Evolutionary conservation across 2,113 vertebrate genomes (phyloP).

Genomic region (Nycticryphes semicollaris): DNA sequence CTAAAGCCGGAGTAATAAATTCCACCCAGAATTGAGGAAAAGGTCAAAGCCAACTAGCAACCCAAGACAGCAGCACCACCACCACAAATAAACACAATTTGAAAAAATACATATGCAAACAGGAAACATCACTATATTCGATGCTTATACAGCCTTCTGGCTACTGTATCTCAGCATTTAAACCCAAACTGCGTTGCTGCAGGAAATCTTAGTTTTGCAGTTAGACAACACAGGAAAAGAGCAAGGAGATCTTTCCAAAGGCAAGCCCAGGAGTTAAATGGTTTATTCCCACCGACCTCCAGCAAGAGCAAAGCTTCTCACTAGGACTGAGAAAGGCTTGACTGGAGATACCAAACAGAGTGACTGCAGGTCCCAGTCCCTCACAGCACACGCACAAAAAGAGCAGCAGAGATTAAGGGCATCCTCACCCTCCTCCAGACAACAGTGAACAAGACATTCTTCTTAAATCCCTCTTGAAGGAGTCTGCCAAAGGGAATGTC

Average conservation of each 20-base stretch:
- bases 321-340: not conserved
- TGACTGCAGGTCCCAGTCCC: not conserved
- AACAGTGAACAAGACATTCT: not conserved
- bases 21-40: not conserved
- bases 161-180: not conserved
- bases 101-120: not conserved
- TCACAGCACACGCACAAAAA: not conserved
- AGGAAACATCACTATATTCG: not conserved
- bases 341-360: not conserved
- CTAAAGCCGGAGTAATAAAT: not conserved
- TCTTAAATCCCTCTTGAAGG: not conserved
- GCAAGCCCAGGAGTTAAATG: not conserved
- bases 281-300: not conserved
- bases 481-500: not conserved
- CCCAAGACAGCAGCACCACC: not conserved
- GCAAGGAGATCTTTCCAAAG: not conserved
- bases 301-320: not conserved
- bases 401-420: not conserved
- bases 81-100: not conserved
- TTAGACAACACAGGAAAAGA: not conserved
- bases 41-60: not conserved
- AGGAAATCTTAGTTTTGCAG: not conserved
- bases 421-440: not conserved
- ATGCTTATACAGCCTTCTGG: not conserved
- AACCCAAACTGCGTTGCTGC: not conserved